A percentile compares a stretch with the other conserved stretches of the same genome.
Evolutionary conservation across 2,797 vertebrate genomes (phyloP).

Genomic region (Dendrocincla tyrannina): DNA sequence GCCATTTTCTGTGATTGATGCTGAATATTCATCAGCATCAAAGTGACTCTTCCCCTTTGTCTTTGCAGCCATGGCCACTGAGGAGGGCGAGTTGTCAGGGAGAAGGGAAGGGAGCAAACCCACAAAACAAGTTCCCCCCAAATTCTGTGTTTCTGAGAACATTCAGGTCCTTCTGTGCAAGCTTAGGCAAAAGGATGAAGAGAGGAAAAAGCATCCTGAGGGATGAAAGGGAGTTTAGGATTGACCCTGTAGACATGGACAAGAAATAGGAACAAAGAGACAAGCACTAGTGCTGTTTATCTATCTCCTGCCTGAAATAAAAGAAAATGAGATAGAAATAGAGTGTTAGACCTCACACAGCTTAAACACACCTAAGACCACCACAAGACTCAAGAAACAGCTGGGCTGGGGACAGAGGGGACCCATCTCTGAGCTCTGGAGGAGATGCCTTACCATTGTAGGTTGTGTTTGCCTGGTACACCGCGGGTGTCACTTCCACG

Average conservation of each 20-base stretch:
- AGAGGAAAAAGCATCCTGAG: neutral
- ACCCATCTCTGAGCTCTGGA: neutral
- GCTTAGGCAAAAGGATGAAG: neutral
- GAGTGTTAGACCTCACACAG: accelerated
- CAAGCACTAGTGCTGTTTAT: neutral
- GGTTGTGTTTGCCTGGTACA: neutral
- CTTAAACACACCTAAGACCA: neutral
- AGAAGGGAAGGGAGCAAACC: neutral
- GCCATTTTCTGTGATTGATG: accelerated
- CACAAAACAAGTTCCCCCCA: neutral
- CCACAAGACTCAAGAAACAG: neutral
- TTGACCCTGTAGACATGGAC: neutral
- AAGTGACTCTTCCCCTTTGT: neutral
- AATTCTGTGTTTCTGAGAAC: neutral
- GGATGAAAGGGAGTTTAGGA: neutral
- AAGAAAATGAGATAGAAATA: accelerated
- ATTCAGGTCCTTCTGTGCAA: neutral
- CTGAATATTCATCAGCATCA: neutral
- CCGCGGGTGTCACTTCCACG: accelerated
- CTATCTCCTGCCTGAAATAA: neutral
- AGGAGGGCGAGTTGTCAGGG: neutral
- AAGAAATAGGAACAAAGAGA: neutral
- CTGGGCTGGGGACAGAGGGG: neutral
- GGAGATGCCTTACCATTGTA: constrained; percentile 58
- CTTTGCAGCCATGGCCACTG: neutral